Evolutionary conservation across 2,797 vertebrate genomes (phyloP).

Genomic region (Gambusia yucatana): DNA sequence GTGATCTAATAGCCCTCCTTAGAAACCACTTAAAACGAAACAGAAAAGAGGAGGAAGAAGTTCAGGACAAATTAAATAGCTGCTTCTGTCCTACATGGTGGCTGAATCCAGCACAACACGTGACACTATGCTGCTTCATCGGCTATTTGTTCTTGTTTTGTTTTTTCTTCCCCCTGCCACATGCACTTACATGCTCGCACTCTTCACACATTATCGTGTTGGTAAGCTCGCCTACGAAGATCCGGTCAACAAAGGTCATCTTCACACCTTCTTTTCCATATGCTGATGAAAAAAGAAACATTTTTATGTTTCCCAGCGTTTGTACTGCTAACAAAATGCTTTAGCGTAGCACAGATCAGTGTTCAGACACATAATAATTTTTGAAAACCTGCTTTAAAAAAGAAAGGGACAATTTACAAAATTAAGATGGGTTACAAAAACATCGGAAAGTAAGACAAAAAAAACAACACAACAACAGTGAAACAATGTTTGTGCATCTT

Average conservation of each 20-base stretch:
- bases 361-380: background rate
- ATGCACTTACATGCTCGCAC: constrained; percentile 92
- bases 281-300: constrained; percentile 74
- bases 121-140: background rate
- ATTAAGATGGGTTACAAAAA: background rate
- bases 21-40: constrained; percentile 3
- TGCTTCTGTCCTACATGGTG: background rate
- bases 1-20: background rate
- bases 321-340: background rate
- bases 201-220: constrained; percentile 99
- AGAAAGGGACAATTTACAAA: background rate
- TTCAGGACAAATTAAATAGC: constrained; percentile 5
- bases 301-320: background rate
- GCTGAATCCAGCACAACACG: background rate
- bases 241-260: constrained; percentile 98
- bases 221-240: constrained; percentile 98
- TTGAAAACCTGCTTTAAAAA: background rate
- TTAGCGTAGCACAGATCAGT: background rate
- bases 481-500: background rate
- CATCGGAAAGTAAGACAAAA: background rate
- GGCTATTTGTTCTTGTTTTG: background rate
- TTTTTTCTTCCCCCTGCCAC: background rate
- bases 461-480: background rate
- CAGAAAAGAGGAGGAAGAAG: background rate
- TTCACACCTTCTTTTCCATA: constrained; percentile 98